Evolutionary conservation across 35 echinoderm and acorn worm species (phyloP).

Genomic region (Lytechinus variegatus): DNA sequence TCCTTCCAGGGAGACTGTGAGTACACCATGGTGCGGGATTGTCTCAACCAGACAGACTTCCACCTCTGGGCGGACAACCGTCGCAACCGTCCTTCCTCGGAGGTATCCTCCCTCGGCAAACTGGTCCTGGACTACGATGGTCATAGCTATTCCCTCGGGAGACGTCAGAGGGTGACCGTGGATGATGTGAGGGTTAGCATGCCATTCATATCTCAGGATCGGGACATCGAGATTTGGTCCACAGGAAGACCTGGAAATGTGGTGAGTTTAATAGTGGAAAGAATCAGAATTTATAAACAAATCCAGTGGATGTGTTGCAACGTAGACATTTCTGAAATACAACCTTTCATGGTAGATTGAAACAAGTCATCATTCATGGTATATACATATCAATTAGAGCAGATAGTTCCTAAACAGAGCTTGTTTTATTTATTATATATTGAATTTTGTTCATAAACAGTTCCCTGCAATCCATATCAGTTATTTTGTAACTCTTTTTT

Average conservation of each 20-base stretch:
- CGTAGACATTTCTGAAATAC: no score
- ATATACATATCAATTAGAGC: no score
- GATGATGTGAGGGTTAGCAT: neutral
- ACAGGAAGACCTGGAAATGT: constrained; percentile 23
- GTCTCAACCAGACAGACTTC: constrained; percentile 49
- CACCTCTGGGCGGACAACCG: constrained; percentile 72
- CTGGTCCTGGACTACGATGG: constrained; percentile 48
- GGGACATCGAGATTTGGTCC: constrained; percentile 32
- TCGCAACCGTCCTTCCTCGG: constrained; percentile 67
- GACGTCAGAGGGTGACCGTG: constrained; percentile 1
- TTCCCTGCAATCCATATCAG: no score
- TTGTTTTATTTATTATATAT: no score
- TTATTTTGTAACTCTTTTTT: no score
- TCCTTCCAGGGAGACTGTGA: constrained; percentile 85
- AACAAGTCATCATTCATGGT: no score
- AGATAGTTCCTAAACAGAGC: no score
- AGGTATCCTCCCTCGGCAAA: constrained; percentile 29
- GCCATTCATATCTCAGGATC: neutral
- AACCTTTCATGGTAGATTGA: no score
- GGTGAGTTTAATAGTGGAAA: constrained; percentile 10
- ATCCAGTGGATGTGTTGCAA: neutral
- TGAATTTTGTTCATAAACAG: no score
- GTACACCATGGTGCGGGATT: constrained; percentile 80
- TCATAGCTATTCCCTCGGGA: neutral
- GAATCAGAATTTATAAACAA: neutral